A percentile compares a stretch with the other conserved stretches of the same genome.
Conservation (phyloP, 2,888 invertebrate genomes). For the Acanthacorydalis orientalis region DNA sequence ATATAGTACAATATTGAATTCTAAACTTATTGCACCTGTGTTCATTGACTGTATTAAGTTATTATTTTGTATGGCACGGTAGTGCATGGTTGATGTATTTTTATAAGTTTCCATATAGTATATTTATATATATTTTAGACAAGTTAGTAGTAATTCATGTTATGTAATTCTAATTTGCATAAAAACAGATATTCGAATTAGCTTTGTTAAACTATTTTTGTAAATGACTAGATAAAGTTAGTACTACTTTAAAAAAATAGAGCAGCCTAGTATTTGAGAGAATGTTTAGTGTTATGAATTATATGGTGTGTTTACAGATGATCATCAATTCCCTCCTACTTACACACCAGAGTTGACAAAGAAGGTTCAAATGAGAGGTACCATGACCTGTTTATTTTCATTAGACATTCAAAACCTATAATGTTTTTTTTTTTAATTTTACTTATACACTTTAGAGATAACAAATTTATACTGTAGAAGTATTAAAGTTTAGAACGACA, state of each 20-base stretch:
- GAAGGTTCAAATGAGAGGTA: constrained; percentile 95
- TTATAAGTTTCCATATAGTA: background rate
- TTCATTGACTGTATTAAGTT: no score
- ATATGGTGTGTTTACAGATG: constrained; percentile 67
- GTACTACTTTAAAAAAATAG: no score
- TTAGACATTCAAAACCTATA: background rate
- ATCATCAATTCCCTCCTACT: constrained; percentile 93
- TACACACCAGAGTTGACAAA: constrained; percentile 98
- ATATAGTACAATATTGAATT: no score
- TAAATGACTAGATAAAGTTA: no score
- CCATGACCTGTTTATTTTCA: background rate
- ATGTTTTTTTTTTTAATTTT: background rate
- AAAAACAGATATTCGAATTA: no score
- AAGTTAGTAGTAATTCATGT: constrained; percentile 5
- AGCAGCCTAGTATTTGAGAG: no score
- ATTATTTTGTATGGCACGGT: no score
- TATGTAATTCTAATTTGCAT: constrained; percentile 3
- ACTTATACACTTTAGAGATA: no score
- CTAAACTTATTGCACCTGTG: no score
- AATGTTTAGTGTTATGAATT: constrained; percentile 1
- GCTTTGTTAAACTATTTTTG: no score
- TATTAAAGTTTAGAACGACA: no score
- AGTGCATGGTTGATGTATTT: background rate
- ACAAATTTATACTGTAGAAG: no score
- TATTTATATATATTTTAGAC: background rate